phyloP scores from a whole-genome alignment of 2,888 invertebrate species.

The Acronicta leporina region DNA sequence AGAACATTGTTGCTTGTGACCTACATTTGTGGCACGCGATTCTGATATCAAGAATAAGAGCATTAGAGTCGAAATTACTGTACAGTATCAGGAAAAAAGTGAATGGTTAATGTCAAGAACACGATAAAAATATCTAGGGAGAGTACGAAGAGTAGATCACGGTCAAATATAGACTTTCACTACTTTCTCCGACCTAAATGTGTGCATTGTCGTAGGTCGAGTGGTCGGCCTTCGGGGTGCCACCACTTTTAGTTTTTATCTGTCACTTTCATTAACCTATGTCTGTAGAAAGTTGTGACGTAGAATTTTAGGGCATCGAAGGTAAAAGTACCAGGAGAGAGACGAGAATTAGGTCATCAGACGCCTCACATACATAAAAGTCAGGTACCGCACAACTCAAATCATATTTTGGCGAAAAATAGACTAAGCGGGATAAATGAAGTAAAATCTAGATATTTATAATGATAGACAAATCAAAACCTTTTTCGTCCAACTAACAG shows the following conservation, averaged over 20 bases:
- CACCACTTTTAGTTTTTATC: slow-evolving; percentile 80
- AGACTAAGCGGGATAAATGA: no score
- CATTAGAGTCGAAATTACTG: slow-evolving; percentile 58
- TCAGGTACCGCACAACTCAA: neutral
- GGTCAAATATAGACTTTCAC: slow-evolving; percentile 83
- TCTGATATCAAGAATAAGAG: slow-evolving; percentile 39
- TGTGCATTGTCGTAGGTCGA: slow-evolving; percentile 79
- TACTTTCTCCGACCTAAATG: slow-evolving; percentile 83
- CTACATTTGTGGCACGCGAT: slow-evolving; percentile 56
- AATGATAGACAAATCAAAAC: no score
- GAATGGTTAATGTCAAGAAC: slow-evolving; percentile 73
- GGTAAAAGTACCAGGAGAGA: slow-evolving; percentile 62
- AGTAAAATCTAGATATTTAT: no score
- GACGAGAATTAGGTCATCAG: slow-evolving; percentile 56
- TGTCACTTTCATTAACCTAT: slow-evolving; percentile 81
- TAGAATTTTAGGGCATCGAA: slow-evolving; percentile 65
- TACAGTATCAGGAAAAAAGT: slow-evolving; percentile 59
- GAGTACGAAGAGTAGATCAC: slow-evolving; percentile 81
- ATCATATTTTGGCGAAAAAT: neutral
- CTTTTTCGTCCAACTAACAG: no score
- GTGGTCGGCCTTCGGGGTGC: slow-evolving; percentile 78
- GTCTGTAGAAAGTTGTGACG: slow-evolving; percentile 77
- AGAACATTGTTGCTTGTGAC: slow-evolving; percentile 59
- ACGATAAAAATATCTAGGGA: slow-evolving; percentile 76
- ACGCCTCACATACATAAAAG: slow-evolving; percentile 8